phyloP scores from a whole-genome alignment of 2,797 vertebrate genomes.

The Merluccius polli region DNA sequence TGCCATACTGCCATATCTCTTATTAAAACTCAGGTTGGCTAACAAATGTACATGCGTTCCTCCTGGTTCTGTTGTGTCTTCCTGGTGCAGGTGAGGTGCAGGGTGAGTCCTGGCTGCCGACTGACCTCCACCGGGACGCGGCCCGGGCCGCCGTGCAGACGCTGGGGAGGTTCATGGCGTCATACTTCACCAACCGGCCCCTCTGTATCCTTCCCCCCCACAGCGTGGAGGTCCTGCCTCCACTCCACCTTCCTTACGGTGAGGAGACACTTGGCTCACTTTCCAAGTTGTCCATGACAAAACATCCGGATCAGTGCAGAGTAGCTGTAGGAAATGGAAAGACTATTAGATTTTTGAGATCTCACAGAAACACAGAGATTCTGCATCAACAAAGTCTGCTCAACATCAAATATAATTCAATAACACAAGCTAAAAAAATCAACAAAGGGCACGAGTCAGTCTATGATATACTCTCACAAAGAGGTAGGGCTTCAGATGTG shows the following conservation, averaged over 20 bases:
- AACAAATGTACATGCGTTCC: constrained; percentile 5
- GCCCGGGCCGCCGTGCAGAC: constrained; percentile 79
- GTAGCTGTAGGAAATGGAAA: not conserved
- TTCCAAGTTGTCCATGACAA: not conserved
- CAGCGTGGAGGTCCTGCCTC: constrained; percentile 78
- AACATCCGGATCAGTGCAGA: not conserved
- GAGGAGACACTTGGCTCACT: constrained; percentile 20
- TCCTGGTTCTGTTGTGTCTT: not conserved
- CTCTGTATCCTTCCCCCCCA: constrained; percentile 86
- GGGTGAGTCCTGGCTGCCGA: constrained; percentile 52
- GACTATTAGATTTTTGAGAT: not conserved
- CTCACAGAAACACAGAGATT: not conserved
- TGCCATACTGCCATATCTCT: too few relatives aligned
- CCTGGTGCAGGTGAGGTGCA: constrained; percentile 41
- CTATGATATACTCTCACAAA: too few relatives aligned
- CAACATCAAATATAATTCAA: not conserved
- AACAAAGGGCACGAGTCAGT: too few relatives aligned
- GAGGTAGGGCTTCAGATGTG: too few relatives aligned
- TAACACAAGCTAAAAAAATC: not conserved
- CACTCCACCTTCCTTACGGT: constrained; percentile 82
- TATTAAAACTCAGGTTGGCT: not conserved
- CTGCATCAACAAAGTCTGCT: not conserved
- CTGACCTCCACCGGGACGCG: constrained; percentile 68
- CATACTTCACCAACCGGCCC: constrained; percentile 87
- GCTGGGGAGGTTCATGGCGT: constrained; percentile 92